Evolutionary conservation across 2,113 vertebrate genomes (phyloP), one percentile per base, ranked within the genome.

Genomic region (Eulacestoma nigropectus): DNA sequence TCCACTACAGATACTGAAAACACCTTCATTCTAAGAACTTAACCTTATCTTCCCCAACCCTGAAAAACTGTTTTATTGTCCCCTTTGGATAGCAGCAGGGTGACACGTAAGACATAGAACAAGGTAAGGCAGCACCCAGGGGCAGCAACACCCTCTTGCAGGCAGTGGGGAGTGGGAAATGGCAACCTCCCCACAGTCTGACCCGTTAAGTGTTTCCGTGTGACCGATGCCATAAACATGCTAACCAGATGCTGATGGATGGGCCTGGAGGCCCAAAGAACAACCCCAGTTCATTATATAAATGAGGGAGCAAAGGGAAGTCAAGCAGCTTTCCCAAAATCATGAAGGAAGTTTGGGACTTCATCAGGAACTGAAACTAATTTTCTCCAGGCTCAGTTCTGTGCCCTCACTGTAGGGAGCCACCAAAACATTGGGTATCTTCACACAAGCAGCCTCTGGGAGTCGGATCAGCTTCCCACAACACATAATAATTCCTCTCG

Each of bases 171-270:
- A 84, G 44, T 30, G 23, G 41, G 46, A 50, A 74, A 52, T 1
- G 10, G 60, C n/a, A 84, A 47, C 56, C 12, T 84, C 41, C 30
- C 15, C 47, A 21, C 18, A 26, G n/a, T 13, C 57, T 91, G 94
- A 90, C 77, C 93, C 0, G 0, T 53, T 89, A 95, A 97, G 81
- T 82, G 94, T 73, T 95, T 94, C 91, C 77, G 81, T 46, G 84
- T 82, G 91, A 95, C 77, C 6, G 1, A 7, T 18, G 73, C 69
- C 91, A 92, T 96, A 96, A 96, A 97, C 80, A 39, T 93, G 94
- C 73, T 95, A 88, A 86, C 94, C 95, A 93, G 95, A 95, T 97
- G 95, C 83, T 97, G 93, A 92, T 74, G 56, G 83, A 96, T 86
- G 86, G 86, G 76, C 95, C 96, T 93, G 25, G 50, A 95, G 95